These are phyloP conservation scores for Pterois miles DNA, from an alignment of 2,797 vertebrate species.

Conservation along the genomic window DNA sequence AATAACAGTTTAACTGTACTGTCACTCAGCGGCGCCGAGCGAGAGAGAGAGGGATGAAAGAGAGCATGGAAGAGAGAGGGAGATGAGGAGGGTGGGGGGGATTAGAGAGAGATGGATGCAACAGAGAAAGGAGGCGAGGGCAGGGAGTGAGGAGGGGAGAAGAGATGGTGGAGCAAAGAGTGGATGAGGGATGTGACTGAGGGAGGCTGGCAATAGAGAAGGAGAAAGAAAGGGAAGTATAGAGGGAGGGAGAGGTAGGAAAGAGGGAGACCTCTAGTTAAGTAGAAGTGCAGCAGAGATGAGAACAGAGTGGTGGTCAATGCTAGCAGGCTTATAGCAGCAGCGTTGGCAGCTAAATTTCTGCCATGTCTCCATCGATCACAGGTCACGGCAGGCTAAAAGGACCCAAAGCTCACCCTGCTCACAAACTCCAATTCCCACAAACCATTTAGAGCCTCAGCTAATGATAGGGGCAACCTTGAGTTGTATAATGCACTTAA, in stretches of 20 bases:
- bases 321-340: conserved; percentile 34
- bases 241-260: background rate
- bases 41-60: conserved; percentile 43
- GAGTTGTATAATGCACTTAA: conserved; percentile 11
- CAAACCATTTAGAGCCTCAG: conserved; percentile 58
- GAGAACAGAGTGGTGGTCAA: conserved; percentile 29
- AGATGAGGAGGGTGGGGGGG: conserved; percentile 21
- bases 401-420: conserved; percentile 36
- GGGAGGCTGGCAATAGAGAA: conserved; percentile 2
- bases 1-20: conserved; percentile 65
- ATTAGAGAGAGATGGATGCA: conserved; percentile 69
- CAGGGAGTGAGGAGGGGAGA: conserved; percentile 11
- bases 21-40: conserved; percentile 60
- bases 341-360: conserved; percentile 33
- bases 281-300: conserved; percentile 24
- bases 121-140: conserved; percentile 29
- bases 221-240: background rate
- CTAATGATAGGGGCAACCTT: conserved; percentile 21
- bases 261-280: conserved; percentile 22
- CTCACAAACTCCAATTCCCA: conserved; percentile 56
- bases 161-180: conserved; percentile 14
- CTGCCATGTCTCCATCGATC: conserved; percentile 67
- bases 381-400: conserved; percentile 62
- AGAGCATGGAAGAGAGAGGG: conserved; percentile 14
- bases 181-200: conserved; percentile 43